A percentile compares a stretch with the other conserved stretches of the same genome.
Evolutionary conservation across 2,888 invertebrate genomes (phyloP).

Genomic region (Epistrophella euchroma): DNA sequence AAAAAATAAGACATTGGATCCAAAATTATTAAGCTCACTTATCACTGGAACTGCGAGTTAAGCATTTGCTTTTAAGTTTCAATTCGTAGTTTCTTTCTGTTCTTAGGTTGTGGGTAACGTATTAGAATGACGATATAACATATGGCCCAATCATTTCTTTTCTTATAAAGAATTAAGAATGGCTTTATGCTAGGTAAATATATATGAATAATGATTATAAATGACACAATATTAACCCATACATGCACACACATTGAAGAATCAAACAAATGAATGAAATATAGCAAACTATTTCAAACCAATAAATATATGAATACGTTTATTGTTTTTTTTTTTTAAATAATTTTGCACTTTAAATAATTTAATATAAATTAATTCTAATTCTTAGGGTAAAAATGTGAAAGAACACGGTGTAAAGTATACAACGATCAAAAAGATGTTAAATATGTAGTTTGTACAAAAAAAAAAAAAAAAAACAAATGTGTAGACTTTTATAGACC

Average conservation of each 20-base stretch:
- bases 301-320: conserved; percentile 38
- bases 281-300: conserved; percentile 43
- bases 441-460: conserved; percentile 51
- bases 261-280: conserved; percentile 30
- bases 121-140: conserved; percentile 31
- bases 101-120: background rate
- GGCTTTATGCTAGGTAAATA: conserved; percentile 11
- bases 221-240: conserved; percentile 24
- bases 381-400: conserved; percentile 51
- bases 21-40: conserved; percentile 2
- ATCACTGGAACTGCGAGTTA: conserved; percentile 10
- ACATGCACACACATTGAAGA: conserved; percentile 37
- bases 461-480: conserved; percentile 31
- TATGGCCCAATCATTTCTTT: conserved; percentile 10
- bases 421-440: conserved; percentile 72
- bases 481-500: conserved; percentile 89
- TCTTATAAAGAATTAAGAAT: conserved; percentile 31
- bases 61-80: background rate
- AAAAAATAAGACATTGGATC: background rate
- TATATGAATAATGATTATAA: conserved; percentile 1
- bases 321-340: conserved; percentile 45
- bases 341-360: conserved; percentile 41
- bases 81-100: background rate
- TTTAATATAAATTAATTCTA: conserved; percentile 53
- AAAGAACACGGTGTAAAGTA: conserved; percentile 65